Evolutionary conservation across 2,797 vertebrate genomes (phyloP).

Genomic region (Smutsia gigantea): DNA sequence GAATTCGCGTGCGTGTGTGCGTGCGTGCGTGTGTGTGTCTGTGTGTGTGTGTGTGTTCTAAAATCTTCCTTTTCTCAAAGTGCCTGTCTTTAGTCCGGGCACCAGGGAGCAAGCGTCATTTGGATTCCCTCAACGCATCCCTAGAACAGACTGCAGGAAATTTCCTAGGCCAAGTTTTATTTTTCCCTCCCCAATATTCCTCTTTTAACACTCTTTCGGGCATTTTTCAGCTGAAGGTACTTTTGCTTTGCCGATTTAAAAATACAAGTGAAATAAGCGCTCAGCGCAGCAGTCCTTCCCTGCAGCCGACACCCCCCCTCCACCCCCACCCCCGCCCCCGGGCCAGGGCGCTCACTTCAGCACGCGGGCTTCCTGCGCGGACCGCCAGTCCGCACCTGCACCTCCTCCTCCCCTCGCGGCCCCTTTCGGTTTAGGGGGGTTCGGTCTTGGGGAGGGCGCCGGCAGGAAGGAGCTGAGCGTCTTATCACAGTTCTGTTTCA

Average conservation of each 20-base stretch:
- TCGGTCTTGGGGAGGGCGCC: background rate
- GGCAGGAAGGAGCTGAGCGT: background rate
- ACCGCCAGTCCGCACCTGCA: rapidly evolving
- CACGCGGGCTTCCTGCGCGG: rapidly evolving
- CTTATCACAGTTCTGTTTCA: background rate
- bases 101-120: rapidly evolving
- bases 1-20: background rate
- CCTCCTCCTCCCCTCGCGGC: background rate
- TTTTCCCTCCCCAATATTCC: too few relatives aligned
- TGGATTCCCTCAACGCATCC: background rate
- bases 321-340: rapidly evolving
- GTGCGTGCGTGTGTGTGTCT: background rate
- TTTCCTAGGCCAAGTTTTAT: background rate
- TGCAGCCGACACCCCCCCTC: rapidly evolving
- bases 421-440: background rate
- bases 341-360: background rate
- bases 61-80: background rate
- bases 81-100: background rate
- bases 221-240: background rate
- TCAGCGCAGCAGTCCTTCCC: rapidly evolving
- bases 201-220: background rate
- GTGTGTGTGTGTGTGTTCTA: background rate
- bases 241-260: conserved; percentile 11
- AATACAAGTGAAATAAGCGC: background rate
- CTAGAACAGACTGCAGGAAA: background rate